phyloP scores from a whole-genome alignment of 2,113 vertebrate genomes.

The Pantherophis guttatus region DNA sequence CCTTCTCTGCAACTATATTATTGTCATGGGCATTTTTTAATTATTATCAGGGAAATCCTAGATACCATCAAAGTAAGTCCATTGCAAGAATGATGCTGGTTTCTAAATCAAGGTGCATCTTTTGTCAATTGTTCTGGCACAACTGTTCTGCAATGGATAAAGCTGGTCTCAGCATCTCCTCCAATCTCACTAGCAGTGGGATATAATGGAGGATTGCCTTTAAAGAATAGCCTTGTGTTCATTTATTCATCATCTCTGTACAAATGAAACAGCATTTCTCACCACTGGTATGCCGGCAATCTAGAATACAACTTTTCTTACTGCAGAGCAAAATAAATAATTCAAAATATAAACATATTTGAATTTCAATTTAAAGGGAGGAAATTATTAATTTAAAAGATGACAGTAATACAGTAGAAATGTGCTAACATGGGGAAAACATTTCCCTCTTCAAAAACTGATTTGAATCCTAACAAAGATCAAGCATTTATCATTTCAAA shows the following conservation, averaged over 20 bases:
- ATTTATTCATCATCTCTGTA: not conserved
- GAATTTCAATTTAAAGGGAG: constrained; percentile 48
- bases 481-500: constrained; percentile 52
- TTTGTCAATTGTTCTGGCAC: not conserved
- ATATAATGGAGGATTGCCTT: not conserved
- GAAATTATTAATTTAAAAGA: constrained; percentile 35
- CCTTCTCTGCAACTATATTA: not conserved
- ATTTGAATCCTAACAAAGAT: constrained; percentile 41
- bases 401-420: constrained; percentile 4
- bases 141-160: not conserved
- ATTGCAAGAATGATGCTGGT: not conserved
- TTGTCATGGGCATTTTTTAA: not conserved
- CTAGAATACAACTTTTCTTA: not conserved
- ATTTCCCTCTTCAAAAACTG: constrained; percentile 21
- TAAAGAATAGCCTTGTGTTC: not conserved
- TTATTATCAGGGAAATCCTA: not conserved
- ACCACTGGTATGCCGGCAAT: not conserved
- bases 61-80: not conserved
- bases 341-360: constrained; percentile 28
- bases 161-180: not conserved
- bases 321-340: constrained; percentile 25
- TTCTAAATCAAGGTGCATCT: not conserved
- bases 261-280: not conserved
- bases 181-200: not conserved
- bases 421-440: constrained; percentile 14